Evolutionary conservation across 1,140 invertebrate species (phyloP).

Genomic region (Aleiodes sp.): DNA sequence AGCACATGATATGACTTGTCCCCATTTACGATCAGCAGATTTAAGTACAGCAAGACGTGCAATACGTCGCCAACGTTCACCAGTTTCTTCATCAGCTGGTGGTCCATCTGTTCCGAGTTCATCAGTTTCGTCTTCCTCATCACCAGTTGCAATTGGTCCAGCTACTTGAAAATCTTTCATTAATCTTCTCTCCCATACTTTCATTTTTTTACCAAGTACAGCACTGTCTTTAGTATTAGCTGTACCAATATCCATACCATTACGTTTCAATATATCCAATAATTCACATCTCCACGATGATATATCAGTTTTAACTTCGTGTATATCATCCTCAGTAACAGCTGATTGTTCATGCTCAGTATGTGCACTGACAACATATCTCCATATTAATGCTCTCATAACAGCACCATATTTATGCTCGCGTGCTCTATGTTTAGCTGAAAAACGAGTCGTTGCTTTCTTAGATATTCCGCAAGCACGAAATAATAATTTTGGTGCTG

Average conservation of each 20-base stretch:
- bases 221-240: slow-evolving; percentile 78
- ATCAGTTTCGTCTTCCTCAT: slow-evolving; percentile 66
- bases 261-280: slow-evolving; percentile 81
- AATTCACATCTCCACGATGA: slow-evolving; percentile 84
- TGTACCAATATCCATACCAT: slow-evolving; percentile 80
- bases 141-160: slow-evolving; percentile 56
- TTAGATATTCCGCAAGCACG: slow-evolving; percentile 73
- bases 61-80: slow-evolving; percentile 76
- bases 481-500: slow-evolving; percentile 75
- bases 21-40: slow-evolving; percentile 76
- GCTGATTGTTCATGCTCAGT: slow-evolving; percentile 77
- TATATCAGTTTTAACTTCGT: slow-evolving; percentile 91
- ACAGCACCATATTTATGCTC: slow-evolving; percentile 78
- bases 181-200: slow-evolving; percentile 81
- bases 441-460: slow-evolving; percentile 64
- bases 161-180: slow-evolving; percentile 89
- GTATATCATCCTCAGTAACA: slow-evolving; percentile 91
- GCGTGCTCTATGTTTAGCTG: background rate
- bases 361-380: slow-evolving; percentile 84
- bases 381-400: slow-evolving; percentile 84
- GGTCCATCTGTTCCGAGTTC: slow-evolving; percentile 54
- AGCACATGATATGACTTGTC: slow-evolving; percentile 60
- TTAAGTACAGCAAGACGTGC: slow-evolving; percentile 76
- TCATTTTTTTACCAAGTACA: slow-evolving; percentile 77
- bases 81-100: slow-evolving; percentile 70